Conservation (phyloP, 2,888 invertebrate species). For the Nowickia ferox region DNA sequence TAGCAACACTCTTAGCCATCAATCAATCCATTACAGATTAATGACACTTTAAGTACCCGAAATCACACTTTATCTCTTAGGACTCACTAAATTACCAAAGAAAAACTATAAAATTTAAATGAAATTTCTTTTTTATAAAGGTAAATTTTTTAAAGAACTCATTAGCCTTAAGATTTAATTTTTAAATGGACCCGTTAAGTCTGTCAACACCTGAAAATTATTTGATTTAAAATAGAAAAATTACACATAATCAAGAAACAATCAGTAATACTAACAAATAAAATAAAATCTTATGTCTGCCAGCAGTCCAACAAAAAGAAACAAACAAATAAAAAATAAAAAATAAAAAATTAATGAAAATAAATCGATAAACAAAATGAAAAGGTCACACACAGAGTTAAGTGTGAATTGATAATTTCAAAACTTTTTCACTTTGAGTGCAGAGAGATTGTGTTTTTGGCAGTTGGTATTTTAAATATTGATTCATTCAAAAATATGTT, state of each 20-base stretch:
- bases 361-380: neutral
- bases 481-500: slow-evolving; percentile 27
- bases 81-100: slow-evolving; percentile 27
- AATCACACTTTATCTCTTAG: slow-evolving; percentile 30
- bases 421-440: neutral
- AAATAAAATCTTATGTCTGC: neutral
- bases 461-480: slow-evolving; percentile 34
- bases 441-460: slow-evolving; percentile 2
- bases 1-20: neutral
- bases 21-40: slow-evolving; percentile 35
- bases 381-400: slow-evolving; percentile 62
- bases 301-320: neutral
- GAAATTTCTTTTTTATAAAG: neutral
- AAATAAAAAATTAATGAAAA: neutral
- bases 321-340: neutral
- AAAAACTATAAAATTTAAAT: neutral
- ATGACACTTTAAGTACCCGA: slow-evolving; percentile 36
- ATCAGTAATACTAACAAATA: slow-evolving; percentile 14
- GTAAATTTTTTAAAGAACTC: neutral
- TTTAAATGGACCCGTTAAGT: neutral
- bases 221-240: slow-evolving; percentile 16
- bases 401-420: slow-evolving; percentile 62
- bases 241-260: slow-evolving; percentile 23
- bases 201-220: slow-evolving; percentile 12
- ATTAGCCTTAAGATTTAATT: neutral